These are phyloP conservation scores for Drosophila kurseongensis DNA, from an alignment of 1,140 invertebrate species.

Conservation along the genomic window DNA sequence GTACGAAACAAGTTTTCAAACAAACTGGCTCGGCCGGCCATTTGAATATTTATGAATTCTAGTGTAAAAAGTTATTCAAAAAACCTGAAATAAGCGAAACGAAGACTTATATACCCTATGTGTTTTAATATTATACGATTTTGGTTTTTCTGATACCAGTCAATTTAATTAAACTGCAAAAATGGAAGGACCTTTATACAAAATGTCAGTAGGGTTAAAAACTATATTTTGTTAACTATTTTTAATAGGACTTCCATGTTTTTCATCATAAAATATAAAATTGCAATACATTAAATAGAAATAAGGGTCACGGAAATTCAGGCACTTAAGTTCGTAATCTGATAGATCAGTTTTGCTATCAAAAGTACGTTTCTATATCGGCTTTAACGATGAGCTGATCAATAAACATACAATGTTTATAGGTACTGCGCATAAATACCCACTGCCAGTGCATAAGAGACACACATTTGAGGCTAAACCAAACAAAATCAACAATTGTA, in stretches of 20 bases:
- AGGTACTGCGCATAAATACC: neutral
- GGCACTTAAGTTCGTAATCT: neutral
- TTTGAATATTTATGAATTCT: slow-evolving; percentile 66
- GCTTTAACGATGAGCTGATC: neutral
- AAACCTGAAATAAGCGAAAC: neutral
- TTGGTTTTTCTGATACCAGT: too few relatives aligned
- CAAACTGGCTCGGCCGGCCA: slow-evolving; percentile 63
- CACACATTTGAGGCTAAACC: neutral
- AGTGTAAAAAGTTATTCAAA: slow-evolving; percentile 21
- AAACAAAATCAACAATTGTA: slow-evolving; percentile 32
- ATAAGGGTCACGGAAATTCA: neutral
- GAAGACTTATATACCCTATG: neutral
- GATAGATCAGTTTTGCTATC: neutral
- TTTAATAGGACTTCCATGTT: too few relatives aligned
- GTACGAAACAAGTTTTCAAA: slow-evolving; percentile 62
- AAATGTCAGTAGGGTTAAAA: too few relatives aligned
- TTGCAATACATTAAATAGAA: neutral
- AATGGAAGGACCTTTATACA: too few relatives aligned
- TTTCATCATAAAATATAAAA: too few relatives aligned
- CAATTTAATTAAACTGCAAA: too few relatives aligned
- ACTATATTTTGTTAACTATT: too few relatives aligned
- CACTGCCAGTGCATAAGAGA: neutral
- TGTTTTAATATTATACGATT: too few relatives aligned
- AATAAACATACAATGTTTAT: neutral
- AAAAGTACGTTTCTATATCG: neutral